Evolutionary conservation across 2,888 invertebrate species (phyloP).

Genomic region (Opisthograptis luteolata): DNA sequence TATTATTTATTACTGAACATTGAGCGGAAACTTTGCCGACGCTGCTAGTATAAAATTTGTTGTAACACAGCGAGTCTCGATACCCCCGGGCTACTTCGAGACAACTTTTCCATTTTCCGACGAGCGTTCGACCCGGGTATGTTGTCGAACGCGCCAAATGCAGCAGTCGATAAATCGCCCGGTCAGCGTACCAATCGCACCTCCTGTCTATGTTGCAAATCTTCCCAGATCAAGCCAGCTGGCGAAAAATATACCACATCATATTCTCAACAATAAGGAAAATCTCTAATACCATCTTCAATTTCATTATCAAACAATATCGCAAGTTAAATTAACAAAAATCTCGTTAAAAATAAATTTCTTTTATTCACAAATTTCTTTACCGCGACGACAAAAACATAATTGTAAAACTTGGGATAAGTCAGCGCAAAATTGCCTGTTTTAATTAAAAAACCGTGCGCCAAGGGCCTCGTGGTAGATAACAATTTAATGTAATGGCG

Average conservation of each 20-base stretch:
- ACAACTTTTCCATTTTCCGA: constrained; percentile 66
- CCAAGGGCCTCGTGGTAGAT: constrained; percentile 66
- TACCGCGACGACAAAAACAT: constrained; percentile 59
- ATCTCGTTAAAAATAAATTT: constrained; percentile 48
- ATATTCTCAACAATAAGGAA: constrained; percentile 3
- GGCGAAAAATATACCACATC: not conserved
- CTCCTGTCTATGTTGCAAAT: constrained; percentile 35
- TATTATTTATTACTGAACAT: constrained; percentile 67
- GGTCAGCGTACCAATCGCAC: constrained; percentile 46
- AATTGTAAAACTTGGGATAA: constrained; percentile 67
- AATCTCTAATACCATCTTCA: constrained; percentile 16
- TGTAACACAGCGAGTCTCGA: constrained; percentile 55
- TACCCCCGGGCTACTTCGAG: constrained; percentile 56
- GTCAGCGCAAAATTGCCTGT: constrained; percentile 70
- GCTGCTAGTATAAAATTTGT: constrained; percentile 63
- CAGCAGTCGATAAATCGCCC: constrained; percentile 58
- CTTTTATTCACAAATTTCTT: constrained; percentile 50
- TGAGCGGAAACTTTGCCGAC: constrained; percentile 59
- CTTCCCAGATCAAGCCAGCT: constrained; percentile 2
- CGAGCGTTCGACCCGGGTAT: constrained; percentile 43
- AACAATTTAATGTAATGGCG: constrained; percentile 75
- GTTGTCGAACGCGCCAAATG: constrained; percentile 49
- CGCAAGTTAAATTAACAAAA: constrained; percentile 37
- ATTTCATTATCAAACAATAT: constrained; percentile 34
- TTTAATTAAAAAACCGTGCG: constrained; percentile 76